Evolutionary conservation across 2,888 invertebrate species (phyloP), one percentile per base, ranked within the genome.

Genomic region (Spialia ferax): DNA sequence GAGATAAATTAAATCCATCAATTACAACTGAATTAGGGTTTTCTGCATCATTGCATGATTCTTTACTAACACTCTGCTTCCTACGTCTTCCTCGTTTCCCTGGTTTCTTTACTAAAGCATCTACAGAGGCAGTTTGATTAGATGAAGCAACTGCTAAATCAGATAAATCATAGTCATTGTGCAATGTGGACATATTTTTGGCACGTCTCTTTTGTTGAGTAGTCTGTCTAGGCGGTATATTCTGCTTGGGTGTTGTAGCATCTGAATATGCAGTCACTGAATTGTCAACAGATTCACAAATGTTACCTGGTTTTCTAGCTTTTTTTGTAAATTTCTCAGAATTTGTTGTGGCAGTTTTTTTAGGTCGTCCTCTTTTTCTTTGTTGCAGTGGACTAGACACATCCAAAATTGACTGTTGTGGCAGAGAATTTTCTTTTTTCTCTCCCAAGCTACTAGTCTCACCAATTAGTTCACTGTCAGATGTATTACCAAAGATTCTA

Each of bases 321-420:
- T 52, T 22, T 23, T 22, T 52, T 52, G 4, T 52, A 2, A 35
- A 35, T 35, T 3, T 13, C 0, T 45, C 10, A 45, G 10, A 7
- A 52, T 22, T 50, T 2, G 4, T 48, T 20, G 5, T 4, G 10
- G 10, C 11, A 2, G 10, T 4, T 48, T 56, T 64, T 18, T 50
- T 64, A 10, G 35, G 50, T 50, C 64, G 22, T 6, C 64, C 50
- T 50, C 45, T 15, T 35, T 55, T 56, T 1, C 23, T 10, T 1
- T 5, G 23, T 13, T 50, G 50, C 23, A 1, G 13, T 6, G 5
- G 23, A 50, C 5, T 22, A 23, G 50, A 22, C 1, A 7, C 5
- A 11, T 7, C 5, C 0, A n/a, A 50, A 22, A 13, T 23, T 50
- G 23, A 23, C 50, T 13, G 18, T 50, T 23, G 11, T 23, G 22